These are phyloP conservation scores for Calliphora vomitoria DNA, from an alignment of 2,888 invertebrate species.

Conservation along the genomic window DNA sequence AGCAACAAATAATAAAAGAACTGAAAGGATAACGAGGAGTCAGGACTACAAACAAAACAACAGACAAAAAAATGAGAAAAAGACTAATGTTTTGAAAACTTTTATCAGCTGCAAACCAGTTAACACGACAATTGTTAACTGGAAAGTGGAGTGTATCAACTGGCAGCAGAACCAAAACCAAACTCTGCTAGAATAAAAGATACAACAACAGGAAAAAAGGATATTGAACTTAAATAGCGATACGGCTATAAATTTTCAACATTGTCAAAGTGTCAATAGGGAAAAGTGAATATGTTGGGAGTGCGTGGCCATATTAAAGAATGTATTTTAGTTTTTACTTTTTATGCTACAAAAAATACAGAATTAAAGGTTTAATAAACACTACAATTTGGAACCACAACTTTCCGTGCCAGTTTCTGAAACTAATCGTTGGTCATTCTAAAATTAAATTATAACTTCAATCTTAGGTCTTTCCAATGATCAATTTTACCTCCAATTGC, in stretches of 20 bases:
- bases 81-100: constrained; percentile 75
- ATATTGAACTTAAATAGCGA: constrained; percentile 57
- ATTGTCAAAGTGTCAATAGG: constrained; percentile 69
- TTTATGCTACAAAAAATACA: too few species aligned
- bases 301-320: background rate
- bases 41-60: constrained; percentile 47
- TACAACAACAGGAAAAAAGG: constrained; percentile 35
- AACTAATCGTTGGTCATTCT: too few species aligned
- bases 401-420: too few species aligned
- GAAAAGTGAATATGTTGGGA: constrained; percentile 47
- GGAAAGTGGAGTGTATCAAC: constrained; percentile 53
- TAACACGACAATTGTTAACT: constrained; percentile 77
- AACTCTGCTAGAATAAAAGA: constrained; percentile 35
- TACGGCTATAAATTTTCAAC: constrained; percentile 69
- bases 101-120: constrained; percentile 83
- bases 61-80: constrained; percentile 14
- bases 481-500: too few species aligned
- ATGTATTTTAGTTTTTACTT: too few species aligned
- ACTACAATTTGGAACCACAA: background rate
- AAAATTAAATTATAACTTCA: too few species aligned
- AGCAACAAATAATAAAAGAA: constrained; percentile 47
- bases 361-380: too few species aligned
- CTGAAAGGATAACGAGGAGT: constrained; percentile 69
- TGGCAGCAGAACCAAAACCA: constrained; percentile 15
- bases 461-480: too few species aligned